Conservation (phyloP, 2,113 vertebrate genomes). For the Carollia perspicillata region DNA sequence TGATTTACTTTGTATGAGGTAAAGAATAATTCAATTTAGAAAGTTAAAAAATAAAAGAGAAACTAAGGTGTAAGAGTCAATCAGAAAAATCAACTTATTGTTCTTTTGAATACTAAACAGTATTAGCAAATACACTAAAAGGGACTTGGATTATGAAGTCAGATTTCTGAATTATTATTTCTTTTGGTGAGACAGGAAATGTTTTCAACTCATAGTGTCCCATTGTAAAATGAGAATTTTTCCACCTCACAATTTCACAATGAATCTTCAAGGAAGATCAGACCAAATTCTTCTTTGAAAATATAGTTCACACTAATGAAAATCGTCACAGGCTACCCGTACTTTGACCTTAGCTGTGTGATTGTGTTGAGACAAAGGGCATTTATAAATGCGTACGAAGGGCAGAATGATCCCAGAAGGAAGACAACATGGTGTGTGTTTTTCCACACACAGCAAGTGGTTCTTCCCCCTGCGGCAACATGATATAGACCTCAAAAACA, state of each 20-base stretch:
- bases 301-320: background rate
- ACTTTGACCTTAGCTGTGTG: background rate
- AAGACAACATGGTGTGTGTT: background rate
- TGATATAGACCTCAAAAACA: background rate
- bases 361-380: background rate
- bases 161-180: background rate
- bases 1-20: background rate
- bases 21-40: slow-evolving; percentile 18
- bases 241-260: background rate
- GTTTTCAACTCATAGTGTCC: background rate
- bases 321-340: background rate
- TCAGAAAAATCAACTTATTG: slow-evolving; percentile 2
- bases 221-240: slow-evolving; percentile 26
- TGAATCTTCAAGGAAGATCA: background rate
- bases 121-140: background rate
- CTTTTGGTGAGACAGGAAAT: background rate
- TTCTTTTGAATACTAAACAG: background rate
- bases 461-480: background rate
- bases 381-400: background rate
- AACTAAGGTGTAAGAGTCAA: background rate
- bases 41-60: slow-evolving; percentile 17
- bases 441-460: background rate
- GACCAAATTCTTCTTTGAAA: slow-evolving; percentile 21
- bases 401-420: background rate
- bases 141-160: background rate